These are phyloP conservation scores for Neelides folsomi DNA, from an alignment of 2,888 invertebrate species.

Conservation along the genomic window DNA sequence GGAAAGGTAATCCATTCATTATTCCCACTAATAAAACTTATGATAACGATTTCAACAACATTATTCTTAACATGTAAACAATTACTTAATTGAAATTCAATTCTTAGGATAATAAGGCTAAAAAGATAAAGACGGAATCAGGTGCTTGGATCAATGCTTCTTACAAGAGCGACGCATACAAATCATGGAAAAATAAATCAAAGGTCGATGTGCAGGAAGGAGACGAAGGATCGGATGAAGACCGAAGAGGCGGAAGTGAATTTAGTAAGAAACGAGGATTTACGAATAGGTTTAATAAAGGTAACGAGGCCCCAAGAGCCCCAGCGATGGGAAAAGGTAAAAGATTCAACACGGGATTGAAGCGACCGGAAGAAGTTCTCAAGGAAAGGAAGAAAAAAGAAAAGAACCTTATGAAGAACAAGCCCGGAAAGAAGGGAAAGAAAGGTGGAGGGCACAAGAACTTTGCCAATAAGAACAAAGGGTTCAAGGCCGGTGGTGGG, in stretches of 20 bases:
- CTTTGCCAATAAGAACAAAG: background rate
- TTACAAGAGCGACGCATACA: slow-evolving; percentile 81
- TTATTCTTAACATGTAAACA: background rate
- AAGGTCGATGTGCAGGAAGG: slow-evolving; percentile 42
- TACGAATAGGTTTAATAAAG: slow-evolving; percentile 20
- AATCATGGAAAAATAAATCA: slow-evolving; percentile 68
- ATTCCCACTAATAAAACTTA: background rate
- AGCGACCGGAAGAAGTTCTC: slow-evolving; percentile 61
- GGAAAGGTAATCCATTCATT: slow-evolving; percentile 41
- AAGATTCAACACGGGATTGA: slow-evolving; percentile 38
- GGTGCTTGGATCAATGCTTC: slow-evolving; percentile 87
- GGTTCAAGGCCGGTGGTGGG: background rate
- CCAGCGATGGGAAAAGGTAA: slow-evolving; percentile 4
- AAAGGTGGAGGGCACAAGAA: slow-evolving; percentile 9
- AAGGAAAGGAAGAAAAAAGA: slow-evolving; percentile 53
- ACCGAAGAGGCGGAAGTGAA: slow-evolving; percentile 8
- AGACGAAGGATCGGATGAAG: slow-evolving; percentile 42
- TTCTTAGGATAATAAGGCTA: slow-evolving; percentile 45
- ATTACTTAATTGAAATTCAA: slow-evolving; percentile 6
- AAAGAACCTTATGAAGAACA: slow-evolving; percentile 42
- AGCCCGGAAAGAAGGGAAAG: slow-evolving; percentile 17
- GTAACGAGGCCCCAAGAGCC: slow-evolving; percentile 16
- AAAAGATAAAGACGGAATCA: slow-evolving; percentile 84
- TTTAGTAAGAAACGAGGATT: slow-evolving; percentile 16
- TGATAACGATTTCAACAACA: background rate